Percentiles rank a stretch among this genome's conserved stretches.
Evolutionary conservation across 2,113 vertebrate genomes (phyloP).

Genomic region (Salvelinus alpinus): DNA sequence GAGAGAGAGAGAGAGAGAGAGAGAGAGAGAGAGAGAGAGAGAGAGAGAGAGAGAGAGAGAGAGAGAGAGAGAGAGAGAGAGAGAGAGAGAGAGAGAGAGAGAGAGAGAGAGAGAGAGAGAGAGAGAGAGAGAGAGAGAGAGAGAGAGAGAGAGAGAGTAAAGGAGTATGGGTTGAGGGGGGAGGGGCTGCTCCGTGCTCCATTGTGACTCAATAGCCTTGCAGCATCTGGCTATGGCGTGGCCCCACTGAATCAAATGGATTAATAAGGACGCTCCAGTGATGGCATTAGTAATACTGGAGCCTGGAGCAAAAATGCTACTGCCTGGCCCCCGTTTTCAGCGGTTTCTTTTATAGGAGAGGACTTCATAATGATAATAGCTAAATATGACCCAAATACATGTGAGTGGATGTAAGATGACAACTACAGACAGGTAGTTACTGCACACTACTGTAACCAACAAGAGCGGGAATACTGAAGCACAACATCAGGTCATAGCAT

Average conservation of each 20-base stretch:
- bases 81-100: neutral
- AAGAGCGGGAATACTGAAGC: neutral
- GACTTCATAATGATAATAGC: constrained; percentile 4
- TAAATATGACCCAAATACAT: constrained; percentile 43
- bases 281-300: constrained; percentile 24
- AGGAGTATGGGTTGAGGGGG: constrained; percentile 3
- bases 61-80: neutral
- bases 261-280: constrained; percentile 8
- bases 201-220: constrained; percentile 39
- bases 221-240: constrained; percentile 40
- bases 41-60: constrained; percentile 1
- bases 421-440: neutral
- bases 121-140: too few relatives aligned
- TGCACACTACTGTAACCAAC: neutral
- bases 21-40: constrained; percentile 2
- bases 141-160: constrained; percentile 1
- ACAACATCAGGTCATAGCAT: neutral
- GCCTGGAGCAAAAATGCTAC: constrained; percentile 6
- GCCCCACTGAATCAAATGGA: constrained; percentile 14
- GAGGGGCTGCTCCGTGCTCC: neutral
- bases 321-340: neutral
- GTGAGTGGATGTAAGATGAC: neutral
- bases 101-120: neutral
- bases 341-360: neutral
- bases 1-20: constrained; percentile 2